Conservation (phyloP, 2,888 invertebrate genomes). For the Melieria omissa region DNA sequence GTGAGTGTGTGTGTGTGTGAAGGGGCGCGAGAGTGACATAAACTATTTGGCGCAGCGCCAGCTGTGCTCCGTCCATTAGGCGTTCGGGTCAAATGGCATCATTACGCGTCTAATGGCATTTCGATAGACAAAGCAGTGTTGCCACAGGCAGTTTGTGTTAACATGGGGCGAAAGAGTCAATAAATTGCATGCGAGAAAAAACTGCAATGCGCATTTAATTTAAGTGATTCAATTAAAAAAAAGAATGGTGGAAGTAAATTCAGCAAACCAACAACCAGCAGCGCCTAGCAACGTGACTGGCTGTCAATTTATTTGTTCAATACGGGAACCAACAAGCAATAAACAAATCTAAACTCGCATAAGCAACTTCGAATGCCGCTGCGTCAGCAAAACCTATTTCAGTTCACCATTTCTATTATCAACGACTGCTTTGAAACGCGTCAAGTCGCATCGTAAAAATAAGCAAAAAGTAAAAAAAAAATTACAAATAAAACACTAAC, state of each 20-base stretch:
- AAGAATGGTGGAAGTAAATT: conserved; percentile 8
- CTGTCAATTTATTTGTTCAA: conserved; percentile 28
- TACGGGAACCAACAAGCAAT: conserved; percentile 17
- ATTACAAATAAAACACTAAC: conserved; percentile 2
- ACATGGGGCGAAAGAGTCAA: background rate
- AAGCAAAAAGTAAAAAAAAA: conserved; percentile 14
- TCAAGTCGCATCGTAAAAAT: background rate
- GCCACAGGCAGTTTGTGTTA: background rate
- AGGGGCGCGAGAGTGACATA: background rate
- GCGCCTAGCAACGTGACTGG: background rate
- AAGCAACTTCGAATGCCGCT: too few relatives aligned
- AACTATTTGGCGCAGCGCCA: conserved; percentile 24
- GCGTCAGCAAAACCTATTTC: too few relatives aligned
- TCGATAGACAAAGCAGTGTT: conserved; percentile 26
- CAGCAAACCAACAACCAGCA: background rate
- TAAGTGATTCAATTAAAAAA: conserved; percentile 13
- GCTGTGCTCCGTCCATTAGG: conserved; percentile 3
- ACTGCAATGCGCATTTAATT: conserved; percentile 9
- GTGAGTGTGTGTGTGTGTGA: background rate
- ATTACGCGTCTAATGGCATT: conserved; percentile 35
- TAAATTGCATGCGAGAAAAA: background rate
- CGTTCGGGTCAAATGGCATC: conserved; percentile 20
- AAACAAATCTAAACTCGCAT: too few relatives aligned
- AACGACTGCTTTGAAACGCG: too few relatives aligned
- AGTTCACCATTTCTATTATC: too few relatives aligned